Percentiles rank a stretch among this genome's conserved stretches.
phyloP scores from a whole-genome alignment of 2,113 vertebrate species.

The Pelusios castaneus region DNA sequence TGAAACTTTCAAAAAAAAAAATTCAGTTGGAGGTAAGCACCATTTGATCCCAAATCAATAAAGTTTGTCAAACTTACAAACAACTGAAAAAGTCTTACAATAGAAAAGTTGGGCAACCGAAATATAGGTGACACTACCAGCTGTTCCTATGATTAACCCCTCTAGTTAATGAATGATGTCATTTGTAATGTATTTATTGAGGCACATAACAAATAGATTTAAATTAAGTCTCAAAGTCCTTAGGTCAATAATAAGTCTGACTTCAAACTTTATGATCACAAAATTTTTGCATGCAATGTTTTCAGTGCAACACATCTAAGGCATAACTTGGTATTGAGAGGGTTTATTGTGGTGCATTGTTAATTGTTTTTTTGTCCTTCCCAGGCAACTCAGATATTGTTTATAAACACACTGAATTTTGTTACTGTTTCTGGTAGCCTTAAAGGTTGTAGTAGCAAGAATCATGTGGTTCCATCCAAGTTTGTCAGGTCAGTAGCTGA shows the following conservation, averaged over 20 bases:
- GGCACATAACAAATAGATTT: neutral
- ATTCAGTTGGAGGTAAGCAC: too few relatives aligned
- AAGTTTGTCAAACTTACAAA: neutral
- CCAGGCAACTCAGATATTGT: slow-evolving; percentile 91
- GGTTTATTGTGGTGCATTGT: neutral
- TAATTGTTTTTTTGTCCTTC: neutral
- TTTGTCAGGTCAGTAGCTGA: slow-evolving; percentile 84
- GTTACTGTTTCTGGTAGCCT: slow-evolving; percentile 83
- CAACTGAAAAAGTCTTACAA: neutral
- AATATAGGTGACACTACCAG: neutral
- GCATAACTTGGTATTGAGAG: neutral
- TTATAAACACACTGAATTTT: slow-evolving; percentile 90
- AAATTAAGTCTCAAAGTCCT: neutral
- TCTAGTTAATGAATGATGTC: neutral
- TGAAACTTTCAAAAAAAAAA: neutral
- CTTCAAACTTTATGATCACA: neutral
- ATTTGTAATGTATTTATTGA: neutral
- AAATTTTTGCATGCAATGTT: neutral
- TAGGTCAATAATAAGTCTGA: neutral
- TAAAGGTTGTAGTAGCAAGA: slow-evolving; percentile 91
- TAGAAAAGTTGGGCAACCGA: neutral
- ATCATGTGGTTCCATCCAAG: slow-evolving; percentile 77
- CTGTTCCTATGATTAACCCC: neutral
- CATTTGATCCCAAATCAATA: neutral
- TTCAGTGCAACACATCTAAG: neutral